Evolutionary conservation across 2,797 vertebrate genomes (phyloP).

Genomic region (Eurystomus glaucurus): DNA sequence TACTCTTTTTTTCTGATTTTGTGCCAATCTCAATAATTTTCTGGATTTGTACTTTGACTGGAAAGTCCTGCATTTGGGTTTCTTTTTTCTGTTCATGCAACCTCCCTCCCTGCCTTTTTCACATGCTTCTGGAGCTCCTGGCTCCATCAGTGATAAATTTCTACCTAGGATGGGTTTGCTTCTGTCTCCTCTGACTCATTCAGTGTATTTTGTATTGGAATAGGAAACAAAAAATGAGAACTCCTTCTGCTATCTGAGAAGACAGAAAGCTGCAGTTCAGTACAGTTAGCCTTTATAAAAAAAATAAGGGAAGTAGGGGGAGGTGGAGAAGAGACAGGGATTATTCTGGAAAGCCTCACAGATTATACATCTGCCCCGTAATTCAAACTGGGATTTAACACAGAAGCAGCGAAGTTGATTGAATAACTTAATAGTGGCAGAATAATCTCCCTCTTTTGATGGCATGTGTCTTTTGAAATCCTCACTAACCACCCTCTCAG

Average conservation of each 20-base stretch:
- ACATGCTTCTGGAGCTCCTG: neutral
- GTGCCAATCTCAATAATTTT: neutral
- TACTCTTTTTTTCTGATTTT: neutral
- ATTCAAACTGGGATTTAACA: slow-evolving; percentile 37
- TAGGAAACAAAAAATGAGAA: neutral
- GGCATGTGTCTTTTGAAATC: neutral
- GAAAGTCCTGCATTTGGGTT: neutral
- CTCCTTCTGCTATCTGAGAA: neutral
- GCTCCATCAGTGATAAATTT: neutral
- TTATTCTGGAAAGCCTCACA: slow-evolving; percentile 9
- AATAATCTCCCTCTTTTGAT: neutral
- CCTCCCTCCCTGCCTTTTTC: neutral
- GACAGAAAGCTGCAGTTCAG: neutral
- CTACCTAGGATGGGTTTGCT: neutral
- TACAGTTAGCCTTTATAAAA: neutral
- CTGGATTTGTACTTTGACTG: neutral
- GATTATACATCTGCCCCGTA: slow-evolving; percentile 36
- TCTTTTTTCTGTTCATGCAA: neutral
- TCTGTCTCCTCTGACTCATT: neutral
- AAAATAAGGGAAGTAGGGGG: neutral
- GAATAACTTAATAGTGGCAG: slow-evolving; percentile 17
- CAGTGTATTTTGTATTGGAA: neutral
- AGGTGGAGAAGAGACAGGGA: neutral
- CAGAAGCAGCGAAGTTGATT: slow-evolving; percentile 11
- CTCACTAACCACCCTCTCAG: neutral